Percentiles rank a stretch among this genome's conserved stretches.
Conservation (phyloP, 2,888 invertebrate genomes). For the Mechanitis messenoides region DNA sequence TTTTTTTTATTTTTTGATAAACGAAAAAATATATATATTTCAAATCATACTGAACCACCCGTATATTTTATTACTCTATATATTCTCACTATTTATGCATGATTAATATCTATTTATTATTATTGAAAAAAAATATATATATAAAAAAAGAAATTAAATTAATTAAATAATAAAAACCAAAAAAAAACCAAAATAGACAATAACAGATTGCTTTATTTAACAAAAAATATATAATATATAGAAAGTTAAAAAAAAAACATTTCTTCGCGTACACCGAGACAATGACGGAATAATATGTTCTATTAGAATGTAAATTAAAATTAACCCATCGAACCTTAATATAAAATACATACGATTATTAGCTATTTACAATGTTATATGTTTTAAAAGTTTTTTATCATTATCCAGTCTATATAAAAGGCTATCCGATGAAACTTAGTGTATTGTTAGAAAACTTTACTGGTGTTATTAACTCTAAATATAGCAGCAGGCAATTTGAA, state of each 20-base stretch:
- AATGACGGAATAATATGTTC: conserved; percentile 62
- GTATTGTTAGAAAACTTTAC: conserved; percentile 69
- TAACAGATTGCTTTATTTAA: conserved; percentile 77
- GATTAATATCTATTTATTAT: conserved; percentile 46
- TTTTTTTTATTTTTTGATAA: neutral
- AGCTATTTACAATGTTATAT: conserved; percentile 76
- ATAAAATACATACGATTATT: conserved; percentile 76
- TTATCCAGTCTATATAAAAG: conserved; percentile 76
- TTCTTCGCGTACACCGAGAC: conserved; percentile 48
- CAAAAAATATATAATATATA: conserved; percentile 77
- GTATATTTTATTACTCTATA: conserved; percentile 57
- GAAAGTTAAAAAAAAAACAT: conserved; percentile 70
- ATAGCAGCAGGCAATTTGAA: conserved; percentile 69
- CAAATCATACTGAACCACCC: conserved; percentile 54
- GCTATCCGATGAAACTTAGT: conserved; percentile 74
- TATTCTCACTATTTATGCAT: conserved; percentile 64
- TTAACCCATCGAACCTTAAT: conserved; percentile 76
- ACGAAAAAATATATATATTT: conserved; percentile 6
- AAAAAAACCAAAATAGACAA: conserved; percentile 71
- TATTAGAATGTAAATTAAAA: conserved; percentile 73
- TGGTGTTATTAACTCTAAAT: conserved; percentile 47
- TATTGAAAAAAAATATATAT: conserved; percentile 33
- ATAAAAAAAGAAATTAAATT: conserved; percentile 31
- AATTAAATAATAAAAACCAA: conserved; percentile 45
- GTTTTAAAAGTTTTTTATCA: conserved; percentile 70